phyloP scores from a whole-genome alignment of 2,797 vertebrate species.

The Thalassophryne amazonica region DNA sequence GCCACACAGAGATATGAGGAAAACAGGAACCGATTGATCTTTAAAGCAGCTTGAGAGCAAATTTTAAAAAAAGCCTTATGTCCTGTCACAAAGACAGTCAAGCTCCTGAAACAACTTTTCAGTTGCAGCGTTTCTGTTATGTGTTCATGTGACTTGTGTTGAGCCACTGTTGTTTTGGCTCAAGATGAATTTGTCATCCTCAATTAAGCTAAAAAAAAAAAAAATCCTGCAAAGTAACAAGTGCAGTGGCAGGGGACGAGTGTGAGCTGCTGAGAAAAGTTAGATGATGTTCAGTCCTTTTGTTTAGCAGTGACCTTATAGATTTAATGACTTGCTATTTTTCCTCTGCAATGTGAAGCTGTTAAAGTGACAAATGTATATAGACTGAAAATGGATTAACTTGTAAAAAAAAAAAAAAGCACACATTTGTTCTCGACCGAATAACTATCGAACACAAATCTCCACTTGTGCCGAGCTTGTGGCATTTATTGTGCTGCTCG shows the following conservation, averaged over 20 bases:
- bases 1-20: neutral
- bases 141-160: slow-evolving; percentile 7
- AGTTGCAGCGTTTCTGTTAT: neutral
- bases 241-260: slow-evolving; percentile 25
- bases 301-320: slow-evolving; percentile 20
- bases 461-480: too few relatives aligned
- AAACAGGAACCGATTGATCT: neutral
- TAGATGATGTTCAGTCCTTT: slow-evolving; percentile 14
- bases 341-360: slow-evolving; percentile 1
- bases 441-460: too few relatives aligned
- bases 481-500: too few relatives aligned
- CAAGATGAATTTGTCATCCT: slow-evolving; percentile 37
- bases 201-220: slow-evolving; percentile 49
- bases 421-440: too few relatives aligned
- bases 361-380: too few relatives aligned
- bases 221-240: slow-evolving; percentile 48
- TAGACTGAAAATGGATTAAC: too few relatives aligned
- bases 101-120: neutral
- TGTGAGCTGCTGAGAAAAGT: slow-evolving; percentile 23
- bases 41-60: neutral
- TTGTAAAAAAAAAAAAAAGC: too few relatives aligned
- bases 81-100: neutral
- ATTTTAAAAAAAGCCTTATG: neutral
- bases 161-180: slow-evolving; percentile 20
- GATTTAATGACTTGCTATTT: neutral